Evolutionary conservation across 2,888 invertebrate species (phyloP).

Genomic region (Drosophila recens): DNA sequence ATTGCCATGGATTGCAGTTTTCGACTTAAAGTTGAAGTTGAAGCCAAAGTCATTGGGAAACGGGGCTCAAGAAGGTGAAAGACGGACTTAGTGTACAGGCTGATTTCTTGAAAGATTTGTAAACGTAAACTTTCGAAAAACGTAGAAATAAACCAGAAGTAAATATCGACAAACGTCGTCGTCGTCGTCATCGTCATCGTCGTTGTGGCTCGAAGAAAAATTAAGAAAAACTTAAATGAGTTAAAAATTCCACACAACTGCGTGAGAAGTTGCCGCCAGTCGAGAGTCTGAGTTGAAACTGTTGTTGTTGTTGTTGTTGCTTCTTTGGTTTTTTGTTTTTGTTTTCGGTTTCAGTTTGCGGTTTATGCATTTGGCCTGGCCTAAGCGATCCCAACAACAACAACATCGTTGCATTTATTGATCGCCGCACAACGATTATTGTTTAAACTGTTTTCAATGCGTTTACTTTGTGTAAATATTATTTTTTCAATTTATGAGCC

Average conservation of each 20-base stretch:
- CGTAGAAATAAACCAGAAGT: constrained; percentile 73
- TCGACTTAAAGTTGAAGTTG: constrained; percentile 27
- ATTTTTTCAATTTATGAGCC: constrained; percentile 81
- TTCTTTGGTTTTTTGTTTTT: constrained; percentile 20
- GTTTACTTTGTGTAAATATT: constrained; percentile 81
- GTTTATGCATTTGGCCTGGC: constrained; percentile 51
- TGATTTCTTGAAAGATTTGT: constrained; percentile 80
- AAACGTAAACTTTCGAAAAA: constrained; percentile 77
- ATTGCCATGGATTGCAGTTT: constrained; percentile 16
- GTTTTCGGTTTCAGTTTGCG: constrained; percentile 40
- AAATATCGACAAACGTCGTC: constrained; percentile 74
- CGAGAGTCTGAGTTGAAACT: constrained; percentile 12
- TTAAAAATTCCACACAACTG: constrained; percentile 80
- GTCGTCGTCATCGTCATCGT: constrained; percentile 24
- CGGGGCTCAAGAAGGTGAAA: constrained; percentile 62
- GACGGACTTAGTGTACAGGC: constrained; percentile 60
- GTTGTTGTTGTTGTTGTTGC: constrained; percentile 17
- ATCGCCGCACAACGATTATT: constrained; percentile 78
- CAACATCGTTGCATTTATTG: constrained; percentile 71
- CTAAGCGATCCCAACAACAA: constrained; percentile 19
- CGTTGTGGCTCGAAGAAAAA: constrained; percentile 55
- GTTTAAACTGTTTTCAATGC: constrained; percentile 82
- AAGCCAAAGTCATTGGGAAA: constrained; percentile 2
- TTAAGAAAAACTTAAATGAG: constrained; percentile 80
- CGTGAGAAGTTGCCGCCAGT: constrained; percentile 75